phyloP scores from a whole-genome alignment of 2,888 invertebrate genomes.

The Idaea biselata region DNA sequence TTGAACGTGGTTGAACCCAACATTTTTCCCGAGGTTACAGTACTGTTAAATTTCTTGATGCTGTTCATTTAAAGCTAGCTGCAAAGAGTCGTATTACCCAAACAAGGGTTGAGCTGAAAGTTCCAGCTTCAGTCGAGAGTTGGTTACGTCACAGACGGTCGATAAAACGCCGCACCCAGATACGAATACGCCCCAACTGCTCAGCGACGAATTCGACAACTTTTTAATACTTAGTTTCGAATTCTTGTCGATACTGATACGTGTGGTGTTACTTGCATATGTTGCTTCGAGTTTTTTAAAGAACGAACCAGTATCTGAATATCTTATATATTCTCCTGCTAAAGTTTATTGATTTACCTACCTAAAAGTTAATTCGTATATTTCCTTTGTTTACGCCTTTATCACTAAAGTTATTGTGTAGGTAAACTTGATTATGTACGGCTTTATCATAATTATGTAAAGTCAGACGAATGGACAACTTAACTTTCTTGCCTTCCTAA shows the following conservation, averaged over 20 bases:
- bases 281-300: not conserved
- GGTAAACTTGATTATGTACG: too few species aligned
- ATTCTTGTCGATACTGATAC: conserved; percentile 29
- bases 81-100: conserved; percentile 35
- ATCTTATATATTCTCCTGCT: not conserved
- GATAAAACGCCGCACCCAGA: conserved; percentile 54
- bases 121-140: conserved; percentile 32
- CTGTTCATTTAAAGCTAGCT: conserved; percentile 28
- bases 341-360: not conserved
- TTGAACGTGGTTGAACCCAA: not conserved
- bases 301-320: not conserved
- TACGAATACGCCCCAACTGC: conserved; percentile 29
- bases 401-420: too few species aligned
- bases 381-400: too few species aligned
- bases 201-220: conserved; percentile 46
- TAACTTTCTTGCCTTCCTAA: too few species aligned
- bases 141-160: conserved; percentile 64
- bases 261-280: not conserved
- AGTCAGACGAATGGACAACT: too few species aligned
- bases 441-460: too few species aligned
- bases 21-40: not conserved
- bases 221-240: conserved; percentile 51
- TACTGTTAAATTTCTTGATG: conserved; percentile 16
- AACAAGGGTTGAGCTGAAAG: conserved; percentile 37
- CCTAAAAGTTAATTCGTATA: too few species aligned